A percentile compares a stretch with the other conserved stretches of the same genome.
These are phyloP conservation scores for Acanthurus leucopareius DNA, from an alignment of 2,797 vertebrate genomes.

Conservation along the genomic window DNA sequence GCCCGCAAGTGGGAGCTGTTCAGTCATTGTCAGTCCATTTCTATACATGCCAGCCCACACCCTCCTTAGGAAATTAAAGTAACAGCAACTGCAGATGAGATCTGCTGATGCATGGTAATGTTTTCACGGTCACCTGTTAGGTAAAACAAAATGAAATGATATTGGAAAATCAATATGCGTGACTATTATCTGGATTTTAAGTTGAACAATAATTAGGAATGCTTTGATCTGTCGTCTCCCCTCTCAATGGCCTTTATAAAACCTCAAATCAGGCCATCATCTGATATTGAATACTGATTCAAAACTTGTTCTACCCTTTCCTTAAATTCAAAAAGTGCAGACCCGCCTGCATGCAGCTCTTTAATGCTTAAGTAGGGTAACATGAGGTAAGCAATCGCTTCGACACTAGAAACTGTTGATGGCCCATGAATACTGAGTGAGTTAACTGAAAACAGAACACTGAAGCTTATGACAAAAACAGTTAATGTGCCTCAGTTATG, in stretches of 20 bases:
- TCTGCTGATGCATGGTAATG: neutral
- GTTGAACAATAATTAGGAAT: neutral
- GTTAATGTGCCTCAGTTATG: neutral
- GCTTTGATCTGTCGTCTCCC: neutral
- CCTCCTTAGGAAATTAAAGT: neutral
- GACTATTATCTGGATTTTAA: neutral
- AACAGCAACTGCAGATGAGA: neutral
- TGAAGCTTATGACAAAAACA: neutral
- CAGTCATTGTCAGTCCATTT: neutral
- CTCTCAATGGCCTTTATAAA: neutral
- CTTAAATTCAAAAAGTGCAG: neutral
- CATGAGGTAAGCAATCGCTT: neutral
- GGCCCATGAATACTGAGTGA: neutral
- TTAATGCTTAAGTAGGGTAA: neutral
- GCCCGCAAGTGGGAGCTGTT: constrained; percentile 29
- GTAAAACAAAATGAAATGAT: neutral
- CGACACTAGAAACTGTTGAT: neutral
- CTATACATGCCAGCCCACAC: neutral
- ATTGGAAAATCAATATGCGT: neutral
- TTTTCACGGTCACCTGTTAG: neutral
- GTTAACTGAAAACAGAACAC: neutral
- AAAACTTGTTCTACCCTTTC: neutral
- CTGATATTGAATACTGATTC: neutral
- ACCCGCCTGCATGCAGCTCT: neutral
- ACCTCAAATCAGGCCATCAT: neutral